These are phyloP conservation scores for Arion vulgaris DNA, from an alignment of 1,140 invertebrate genomes.

Conservation along the genomic window DNA sequence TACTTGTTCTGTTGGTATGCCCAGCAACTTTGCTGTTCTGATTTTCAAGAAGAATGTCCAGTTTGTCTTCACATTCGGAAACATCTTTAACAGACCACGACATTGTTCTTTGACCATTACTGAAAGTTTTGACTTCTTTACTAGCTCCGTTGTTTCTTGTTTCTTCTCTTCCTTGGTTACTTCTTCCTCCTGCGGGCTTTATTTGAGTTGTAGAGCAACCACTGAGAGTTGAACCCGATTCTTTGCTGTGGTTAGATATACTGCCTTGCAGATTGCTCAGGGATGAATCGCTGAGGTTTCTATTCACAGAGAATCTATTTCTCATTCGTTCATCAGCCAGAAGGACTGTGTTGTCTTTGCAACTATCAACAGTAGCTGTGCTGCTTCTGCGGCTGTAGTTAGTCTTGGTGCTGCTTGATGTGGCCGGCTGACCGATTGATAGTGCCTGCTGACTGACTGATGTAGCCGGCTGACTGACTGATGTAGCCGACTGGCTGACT, in stretches of 20 bases:
- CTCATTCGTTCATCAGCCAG: not conserved
- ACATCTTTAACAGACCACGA: slow-evolving; percentile 39
- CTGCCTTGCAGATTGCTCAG: not conserved
- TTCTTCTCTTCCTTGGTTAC: not conserved
- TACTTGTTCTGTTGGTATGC: not conserved
- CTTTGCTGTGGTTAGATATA: not conserved
- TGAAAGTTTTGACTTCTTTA: not conserved
- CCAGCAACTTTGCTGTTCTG: not conserved
- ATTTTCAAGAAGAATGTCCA: slow-evolving; percentile 40
- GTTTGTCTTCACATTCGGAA: slow-evolving; percentile 27
- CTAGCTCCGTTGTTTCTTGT: not conserved
- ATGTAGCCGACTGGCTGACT: too few relatives aligned
- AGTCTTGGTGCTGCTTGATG: not conserved
- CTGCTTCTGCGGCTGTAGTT: not conserved
- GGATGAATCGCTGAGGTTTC: slow-evolving; percentile 35
- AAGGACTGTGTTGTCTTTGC: not conserved
- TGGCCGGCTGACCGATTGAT: not conserved
- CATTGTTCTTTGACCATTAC: slow-evolving; percentile 19
- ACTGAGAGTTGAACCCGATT: not conserved
- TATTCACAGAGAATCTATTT: not conserved
- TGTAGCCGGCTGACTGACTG: too few relatives aligned
- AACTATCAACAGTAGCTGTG: not conserved
- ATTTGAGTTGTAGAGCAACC: not conserved
- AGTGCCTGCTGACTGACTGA: too few relatives aligned
- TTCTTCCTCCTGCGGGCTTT: not conserved